Evolutionary conservation across 2,113 vertebrate genomes (phyloP).

Genomic region (Ailurus styani): DNA sequence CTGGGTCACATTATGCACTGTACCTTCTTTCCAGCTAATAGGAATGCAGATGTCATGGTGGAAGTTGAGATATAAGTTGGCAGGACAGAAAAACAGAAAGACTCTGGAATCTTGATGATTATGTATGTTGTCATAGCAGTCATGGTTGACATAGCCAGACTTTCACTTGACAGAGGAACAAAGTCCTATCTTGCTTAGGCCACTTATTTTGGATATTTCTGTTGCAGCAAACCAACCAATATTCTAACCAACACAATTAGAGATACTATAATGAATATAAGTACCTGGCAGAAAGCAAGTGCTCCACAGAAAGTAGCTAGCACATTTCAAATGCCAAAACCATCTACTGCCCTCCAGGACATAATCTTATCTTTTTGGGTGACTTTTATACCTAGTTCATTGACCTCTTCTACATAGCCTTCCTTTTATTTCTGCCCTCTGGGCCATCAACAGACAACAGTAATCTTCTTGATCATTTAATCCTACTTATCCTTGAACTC

Average conservation of each 20-base stretch:
- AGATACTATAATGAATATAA: neutral
- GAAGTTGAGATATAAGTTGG: neutral
- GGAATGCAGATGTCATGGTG: neutral
- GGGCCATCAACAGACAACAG: neutral
- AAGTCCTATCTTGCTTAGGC: neutral
- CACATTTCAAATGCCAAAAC: neutral
- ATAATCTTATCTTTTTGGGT: neutral
- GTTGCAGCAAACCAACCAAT: neutral
- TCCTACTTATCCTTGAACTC: neutral
- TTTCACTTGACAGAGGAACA: neutral
- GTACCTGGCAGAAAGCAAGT: neutral
- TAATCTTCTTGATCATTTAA: neutral
- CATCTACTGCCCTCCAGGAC: neutral
- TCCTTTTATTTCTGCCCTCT: neutral
- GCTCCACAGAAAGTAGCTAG: neutral
- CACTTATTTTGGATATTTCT: neutral
- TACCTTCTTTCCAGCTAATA: neutral
- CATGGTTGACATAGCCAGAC: neutral
- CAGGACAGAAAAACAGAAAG: neutral
- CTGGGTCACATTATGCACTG: neutral
- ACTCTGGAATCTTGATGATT: neutral
- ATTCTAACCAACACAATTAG: neutral
- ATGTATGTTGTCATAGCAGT: neutral
- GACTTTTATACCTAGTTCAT: neutral
- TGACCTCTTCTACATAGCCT: neutral